Evolutionary conservation across 2,888 invertebrate species (phyloP).

Genomic region (Eupithecia pulchellata): DNA sequence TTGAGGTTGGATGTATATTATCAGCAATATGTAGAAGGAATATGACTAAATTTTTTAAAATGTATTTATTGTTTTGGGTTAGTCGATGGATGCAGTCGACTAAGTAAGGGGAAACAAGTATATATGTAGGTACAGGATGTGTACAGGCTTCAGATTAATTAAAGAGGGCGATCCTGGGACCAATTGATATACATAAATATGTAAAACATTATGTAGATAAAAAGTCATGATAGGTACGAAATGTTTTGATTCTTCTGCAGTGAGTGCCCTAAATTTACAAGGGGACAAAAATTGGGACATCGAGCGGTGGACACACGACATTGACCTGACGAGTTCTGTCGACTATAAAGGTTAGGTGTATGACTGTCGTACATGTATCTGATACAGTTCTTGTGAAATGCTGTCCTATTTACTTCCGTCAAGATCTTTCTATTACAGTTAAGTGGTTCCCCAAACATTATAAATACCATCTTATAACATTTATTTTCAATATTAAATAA

Average conservation of each 20-base stretch:
- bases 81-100: no score
- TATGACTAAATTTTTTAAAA: no score
- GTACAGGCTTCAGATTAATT: neutral
- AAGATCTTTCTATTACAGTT: neutral
- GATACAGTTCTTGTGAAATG: neutral
- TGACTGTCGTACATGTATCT: neutral
- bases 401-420: no score
- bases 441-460: no score
- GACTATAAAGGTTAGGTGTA: neutral
- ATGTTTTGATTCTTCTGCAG: neutral
- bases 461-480: no score
- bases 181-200: neutral
- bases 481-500: no score
- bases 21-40: no score
- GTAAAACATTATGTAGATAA: neutral
- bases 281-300: slow-evolving; percentile 4
- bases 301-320: neutral
- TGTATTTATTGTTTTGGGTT: no score
- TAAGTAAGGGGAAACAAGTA: no score
- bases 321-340: neutral
- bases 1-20: no score
- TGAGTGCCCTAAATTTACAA: neutral
- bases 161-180: neutral
- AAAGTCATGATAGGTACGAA: neutral
- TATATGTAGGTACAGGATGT: no score